phyloP scores from a whole-genome alignment of 2,797 vertebrate genomes.

The Calcarius lapponicus region DNA sequence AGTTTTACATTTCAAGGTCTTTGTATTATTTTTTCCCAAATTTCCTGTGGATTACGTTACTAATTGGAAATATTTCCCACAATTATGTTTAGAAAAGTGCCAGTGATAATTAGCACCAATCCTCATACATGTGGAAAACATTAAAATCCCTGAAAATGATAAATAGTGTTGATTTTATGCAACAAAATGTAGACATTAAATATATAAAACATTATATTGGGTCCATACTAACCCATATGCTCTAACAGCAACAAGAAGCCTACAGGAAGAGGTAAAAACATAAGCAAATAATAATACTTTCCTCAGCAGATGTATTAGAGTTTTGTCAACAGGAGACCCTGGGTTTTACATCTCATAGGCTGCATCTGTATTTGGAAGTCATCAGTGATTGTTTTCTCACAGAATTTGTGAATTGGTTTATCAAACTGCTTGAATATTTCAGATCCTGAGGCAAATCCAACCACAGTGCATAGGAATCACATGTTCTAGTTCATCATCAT shows the following conservation, averaged over 20 bases:
- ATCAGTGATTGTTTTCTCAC: not conserved
- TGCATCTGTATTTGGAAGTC: not conserved
- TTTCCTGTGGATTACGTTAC: conserved; percentile 61
- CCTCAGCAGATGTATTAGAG: not conserved
- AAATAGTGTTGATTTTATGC: conserved; percentile 13
- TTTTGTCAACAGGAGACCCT: not conserved
- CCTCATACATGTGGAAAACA: conserved; percentile 37
- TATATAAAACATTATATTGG: not conserved
- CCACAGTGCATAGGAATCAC: fast-evolving
- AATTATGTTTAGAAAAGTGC: conserved; percentile 52
- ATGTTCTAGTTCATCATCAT: not conserved
- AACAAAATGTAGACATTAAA: not conserved
- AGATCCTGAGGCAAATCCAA: not conserved
- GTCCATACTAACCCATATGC: fast-evolving
- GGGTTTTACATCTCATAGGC: not conserved
- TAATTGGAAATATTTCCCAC: conserved; percentile 65
- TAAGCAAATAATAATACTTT: not conserved
- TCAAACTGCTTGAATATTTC: not conserved
- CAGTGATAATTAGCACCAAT: conserved; percentile 41
- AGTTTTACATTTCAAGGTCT: conserved; percentile 69
- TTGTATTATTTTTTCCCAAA: not conserved
- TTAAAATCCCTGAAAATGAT: conserved; percentile 29
- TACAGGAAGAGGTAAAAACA: not conserved
- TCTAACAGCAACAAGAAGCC: not conserved
- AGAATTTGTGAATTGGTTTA: not conserved